Evolutionary conservation across 1,140 invertebrate species (phyloP).

Genomic region (Trichonephila clavata): DNA sequence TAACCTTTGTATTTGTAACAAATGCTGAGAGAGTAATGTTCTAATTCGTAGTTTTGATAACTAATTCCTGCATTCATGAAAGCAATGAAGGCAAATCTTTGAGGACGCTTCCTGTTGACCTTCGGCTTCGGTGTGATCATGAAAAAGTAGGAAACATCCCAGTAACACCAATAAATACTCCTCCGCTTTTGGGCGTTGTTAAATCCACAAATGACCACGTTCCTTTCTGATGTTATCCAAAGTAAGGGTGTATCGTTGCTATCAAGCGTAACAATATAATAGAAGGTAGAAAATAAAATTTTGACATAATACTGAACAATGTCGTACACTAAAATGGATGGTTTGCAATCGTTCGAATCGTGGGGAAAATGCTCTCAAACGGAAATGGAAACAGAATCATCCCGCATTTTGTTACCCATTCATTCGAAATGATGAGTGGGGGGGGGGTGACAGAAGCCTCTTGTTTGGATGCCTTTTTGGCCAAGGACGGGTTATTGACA

Average conservation of each 20-base stretch:
- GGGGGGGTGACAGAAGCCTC: background rate
- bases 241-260: background rate
- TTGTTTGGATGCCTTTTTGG: conserved; percentile 25
- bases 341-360: background rate
- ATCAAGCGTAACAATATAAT: conserved; percentile 16
- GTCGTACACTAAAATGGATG: background rate
- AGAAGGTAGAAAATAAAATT: background rate
- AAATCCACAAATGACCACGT: conserved; percentile 11
- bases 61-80: background rate
- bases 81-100: background rate
- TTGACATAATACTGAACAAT: conserved; percentile 42
- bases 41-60: background rate
- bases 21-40: background rate
- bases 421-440: background rate
- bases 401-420: conserved; percentile 42
- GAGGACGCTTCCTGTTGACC: conserved; percentile 32
- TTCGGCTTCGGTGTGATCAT: background rate
- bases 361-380: background rate
- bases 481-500: conserved; percentile 47
- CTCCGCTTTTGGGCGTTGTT: background rate
- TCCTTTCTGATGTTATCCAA: background rate
- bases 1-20: background rate
- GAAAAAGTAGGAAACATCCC: conserved; percentile 18
- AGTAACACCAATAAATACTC: conserved; percentile 31
- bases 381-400: conserved; percentile 23